These are phyloP conservation scores for Thyatira batis DNA, from an alignment of 2,888 invertebrate genomes.

Conservation along the genomic window DNA sequence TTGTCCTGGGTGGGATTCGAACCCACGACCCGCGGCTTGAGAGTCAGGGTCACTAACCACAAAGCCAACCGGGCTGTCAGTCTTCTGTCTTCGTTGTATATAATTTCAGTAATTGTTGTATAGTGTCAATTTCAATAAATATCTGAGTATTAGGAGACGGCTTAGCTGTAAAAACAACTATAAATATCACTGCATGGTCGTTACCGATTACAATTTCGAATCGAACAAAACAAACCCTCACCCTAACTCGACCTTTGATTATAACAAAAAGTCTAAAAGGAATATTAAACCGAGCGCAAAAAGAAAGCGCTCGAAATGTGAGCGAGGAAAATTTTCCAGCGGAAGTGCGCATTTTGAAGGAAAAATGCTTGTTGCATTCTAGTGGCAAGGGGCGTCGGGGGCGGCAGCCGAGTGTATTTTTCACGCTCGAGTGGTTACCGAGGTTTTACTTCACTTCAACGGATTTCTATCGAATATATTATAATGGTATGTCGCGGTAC, in stretches of 20 bases:
- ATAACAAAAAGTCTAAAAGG: background rate
- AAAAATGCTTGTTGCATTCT: constrained; percentile 44
- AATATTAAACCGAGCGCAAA: constrained; percentile 13
- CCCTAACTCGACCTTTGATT: background rate
- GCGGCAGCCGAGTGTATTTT: constrained; percentile 8
- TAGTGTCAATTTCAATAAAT: too few species aligned
- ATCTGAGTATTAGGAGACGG: too few species aligned
- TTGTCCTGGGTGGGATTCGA: too few species aligned
- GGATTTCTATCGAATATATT: background rate
- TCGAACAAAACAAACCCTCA: background rate
- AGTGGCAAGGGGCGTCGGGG: constrained; percentile 23
- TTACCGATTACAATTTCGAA: too few species aligned
- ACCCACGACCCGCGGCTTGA: too few species aligned
- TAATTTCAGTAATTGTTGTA: too few species aligned
- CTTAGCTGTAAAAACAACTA: too few species aligned
- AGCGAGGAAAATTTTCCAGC: constrained; percentile 29
- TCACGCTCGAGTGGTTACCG: constrained; percentile 9
- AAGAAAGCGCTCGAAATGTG: constrained; percentile 34
- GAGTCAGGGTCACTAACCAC: too few species aligned
- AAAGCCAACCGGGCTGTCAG: too few species aligned
- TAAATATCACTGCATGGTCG: too few species aligned
- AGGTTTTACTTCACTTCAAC: background rate
- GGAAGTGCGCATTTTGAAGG: constrained; percentile 39
- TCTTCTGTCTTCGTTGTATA: too few species aligned
- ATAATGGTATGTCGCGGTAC: background rate